Evolutionary conservation across 2,113 vertebrate species (phyloP), one percentile per base, ranked within the genome.

Genomic region (Eretmochelys imbricata): DNA sequence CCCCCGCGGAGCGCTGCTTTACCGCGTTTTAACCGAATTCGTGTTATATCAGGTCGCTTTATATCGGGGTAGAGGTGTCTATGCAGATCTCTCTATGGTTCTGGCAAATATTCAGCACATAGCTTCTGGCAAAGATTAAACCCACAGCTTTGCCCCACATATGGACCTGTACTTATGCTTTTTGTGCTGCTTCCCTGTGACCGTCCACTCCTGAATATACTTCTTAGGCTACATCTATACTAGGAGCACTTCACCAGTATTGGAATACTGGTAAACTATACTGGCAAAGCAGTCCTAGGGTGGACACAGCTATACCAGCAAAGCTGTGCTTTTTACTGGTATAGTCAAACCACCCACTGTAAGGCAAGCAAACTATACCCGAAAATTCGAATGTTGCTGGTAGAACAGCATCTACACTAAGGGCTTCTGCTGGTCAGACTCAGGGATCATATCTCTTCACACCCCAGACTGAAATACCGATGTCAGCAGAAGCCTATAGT

Each of bases 61-160:
- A 42, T 42, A 42, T 42, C 42, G 42, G 42, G 42, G 42, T 42
- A 42, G 42, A 42, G 38, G 42, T 42, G 42, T 0, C 0, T 50
- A 38, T 57, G 49, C 80, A 91, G 49, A 24, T 75, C 24, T 75
- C 72, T 75, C n/a, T 12, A 75, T 75, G 91, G 85, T 62, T 16
- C 19, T 88, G 87, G 38, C 53, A 82, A 55, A 82, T 82, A 55
- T 38, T 38, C 24, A 55, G 80, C 82, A 85, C 13, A 13, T 62
- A 94, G 88, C 49, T 90, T 91, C 89, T 89, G 83, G 25, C 49
- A 62, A n/a, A 72, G 12, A 20, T 80, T 84, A 2, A 54, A 55
- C 6, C 53, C 14, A n/a, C 9, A 94, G 91, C 24, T 93, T 93
- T 62, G 42, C 82, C 86, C 93, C 65, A 57, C 94, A 88, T 92